phyloP scores from a whole-genome alignment of 2,113 vertebrate genomes.

The Pao palembangensis region DNA sequence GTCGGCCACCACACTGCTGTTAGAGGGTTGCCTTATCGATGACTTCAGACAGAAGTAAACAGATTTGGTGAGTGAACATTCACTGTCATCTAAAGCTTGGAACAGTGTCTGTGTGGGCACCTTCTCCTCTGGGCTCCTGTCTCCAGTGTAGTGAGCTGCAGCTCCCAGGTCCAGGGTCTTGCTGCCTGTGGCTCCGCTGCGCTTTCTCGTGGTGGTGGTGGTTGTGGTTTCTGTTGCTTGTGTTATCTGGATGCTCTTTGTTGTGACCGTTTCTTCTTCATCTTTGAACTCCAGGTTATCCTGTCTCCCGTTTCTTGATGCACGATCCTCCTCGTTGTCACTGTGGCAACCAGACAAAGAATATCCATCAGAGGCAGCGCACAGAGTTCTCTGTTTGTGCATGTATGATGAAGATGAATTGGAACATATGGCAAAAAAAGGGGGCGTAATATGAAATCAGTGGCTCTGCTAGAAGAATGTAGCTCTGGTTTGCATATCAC shows the following conservation, averaged over 20 bases:
- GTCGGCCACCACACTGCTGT: conserved; percentile 81
- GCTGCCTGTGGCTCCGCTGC: conserved; percentile 82
- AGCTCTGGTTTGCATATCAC: background rate
- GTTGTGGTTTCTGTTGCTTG: conserved; percentile 85
- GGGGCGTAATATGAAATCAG: background rate
- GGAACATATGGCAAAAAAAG: too few relatives aligned
- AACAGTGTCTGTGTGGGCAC: conserved; percentile 24
- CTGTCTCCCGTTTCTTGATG: conserved; percentile 76
- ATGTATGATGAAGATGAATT: background rate
- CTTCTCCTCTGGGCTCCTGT: conserved; percentile 82
- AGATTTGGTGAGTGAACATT: background rate
- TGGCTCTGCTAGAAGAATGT: too few relatives aligned
- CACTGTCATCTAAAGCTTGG: background rate
- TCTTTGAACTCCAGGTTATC: conserved; percentile 92
- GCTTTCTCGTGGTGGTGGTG: conserved; percentile 88
- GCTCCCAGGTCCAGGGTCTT: conserved; percentile 97
- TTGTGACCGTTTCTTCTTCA: conserved; percentile 89
- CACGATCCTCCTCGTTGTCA: conserved; percentile 88
- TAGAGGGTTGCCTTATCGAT: conserved; percentile 76
- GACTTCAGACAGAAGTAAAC: conserved; percentile 48
- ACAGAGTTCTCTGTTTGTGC: conserved; percentile 4
- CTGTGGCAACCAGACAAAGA: conserved; percentile 66
- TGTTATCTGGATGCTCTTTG: conserved; percentile 89
- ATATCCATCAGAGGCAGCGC: background rate
- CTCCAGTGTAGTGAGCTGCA: conserved; percentile 94